Percentiles rank a stretch among this genome's conserved stretches.
phyloP scores from a whole-genome alignment of 2,113 vertebrate genomes.

The Notarius quadriscutis region DNA sequence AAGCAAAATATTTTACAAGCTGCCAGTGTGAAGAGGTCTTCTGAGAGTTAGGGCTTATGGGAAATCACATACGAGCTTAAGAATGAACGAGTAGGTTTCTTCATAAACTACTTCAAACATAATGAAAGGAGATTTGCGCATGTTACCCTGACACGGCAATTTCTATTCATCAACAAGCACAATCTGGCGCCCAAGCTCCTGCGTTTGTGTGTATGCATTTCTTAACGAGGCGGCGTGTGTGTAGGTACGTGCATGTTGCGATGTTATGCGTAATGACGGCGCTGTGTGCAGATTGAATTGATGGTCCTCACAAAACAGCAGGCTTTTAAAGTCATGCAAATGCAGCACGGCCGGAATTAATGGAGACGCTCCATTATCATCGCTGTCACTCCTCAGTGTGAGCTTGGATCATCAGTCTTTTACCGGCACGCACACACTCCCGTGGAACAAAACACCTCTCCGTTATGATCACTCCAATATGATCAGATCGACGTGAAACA shows the following conservation, averaged over 20 bases:
- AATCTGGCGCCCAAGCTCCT: background rate
- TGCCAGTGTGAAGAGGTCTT: background rate
- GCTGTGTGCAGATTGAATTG: slow-evolving; percentile 58
- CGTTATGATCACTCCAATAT: background rate
- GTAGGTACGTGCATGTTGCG: slow-evolving; percentile 29
- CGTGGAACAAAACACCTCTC: background rate
- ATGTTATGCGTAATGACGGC: background rate
- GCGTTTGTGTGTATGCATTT: background rate
- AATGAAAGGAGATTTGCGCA: slow-evolving; percentile 59
- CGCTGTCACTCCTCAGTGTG: background rate
- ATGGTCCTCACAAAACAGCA: slow-evolving; percentile 55
- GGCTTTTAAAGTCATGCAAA: slow-evolving; percentile 68
- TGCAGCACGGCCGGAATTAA: slow-evolving; percentile 29
- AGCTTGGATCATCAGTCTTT: background rate
- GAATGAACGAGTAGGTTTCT: background rate
- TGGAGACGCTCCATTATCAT: slow-evolving; percentile 15
- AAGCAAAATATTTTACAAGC: background rate
- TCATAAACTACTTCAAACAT: slow-evolving; percentile 61
- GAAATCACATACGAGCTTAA: background rate
- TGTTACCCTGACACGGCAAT: slow-evolving; percentile 52
- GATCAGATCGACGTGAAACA: background rate
- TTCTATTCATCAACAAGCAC: slow-evolving; percentile 60
- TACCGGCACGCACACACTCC: background rate
- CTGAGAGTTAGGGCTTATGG: background rate
- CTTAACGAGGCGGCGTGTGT: background rate